A percentile compares a stretch with the other conserved stretches of the same genome.
phyloP scores from a whole-genome alignment of 1,140 invertebrate genomes.

The Caenorhabditis tropicalis region DNA sequence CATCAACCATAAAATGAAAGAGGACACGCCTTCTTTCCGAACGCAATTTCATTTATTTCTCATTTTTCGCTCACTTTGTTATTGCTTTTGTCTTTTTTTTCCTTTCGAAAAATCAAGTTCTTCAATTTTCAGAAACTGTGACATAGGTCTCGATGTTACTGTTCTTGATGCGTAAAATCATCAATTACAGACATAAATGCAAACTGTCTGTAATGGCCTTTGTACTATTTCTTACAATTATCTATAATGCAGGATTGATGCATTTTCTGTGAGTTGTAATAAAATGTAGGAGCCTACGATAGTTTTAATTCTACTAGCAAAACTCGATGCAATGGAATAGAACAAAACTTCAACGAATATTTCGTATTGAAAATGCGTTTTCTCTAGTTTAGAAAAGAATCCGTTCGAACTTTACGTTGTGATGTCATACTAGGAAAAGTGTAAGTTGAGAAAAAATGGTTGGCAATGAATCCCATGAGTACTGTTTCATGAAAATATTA shows the following conservation, averaged over 20 bases:
- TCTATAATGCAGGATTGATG: slow-evolving; percentile 28
- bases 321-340: too few relatives aligned
- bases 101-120: background rate
- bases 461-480: too few relatives aligned
- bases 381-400: too few relatives aligned
- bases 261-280: slow-evolving; percentile 7
- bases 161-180: background rate
- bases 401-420: too few relatives aligned
- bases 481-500: too few relatives aligned
- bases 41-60: background rate
- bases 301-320: too few relatives aligned
- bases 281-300: background rate
- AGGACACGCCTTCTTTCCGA: background rate
- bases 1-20: background rate
- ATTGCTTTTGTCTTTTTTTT: background rate
- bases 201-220: background rate
- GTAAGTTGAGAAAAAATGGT: too few relatives aligned
- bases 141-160: background rate
- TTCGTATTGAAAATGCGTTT: too few relatives aligned
- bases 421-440: too few relatives aligned
- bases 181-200: background rate
- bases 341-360: too few relatives aligned
- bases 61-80: background rate
- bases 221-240: background rate
- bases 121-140: background rate